Conservation (phyloP, 2,797 vertebrate species). For the Malacoctenus gilli region DNA sequence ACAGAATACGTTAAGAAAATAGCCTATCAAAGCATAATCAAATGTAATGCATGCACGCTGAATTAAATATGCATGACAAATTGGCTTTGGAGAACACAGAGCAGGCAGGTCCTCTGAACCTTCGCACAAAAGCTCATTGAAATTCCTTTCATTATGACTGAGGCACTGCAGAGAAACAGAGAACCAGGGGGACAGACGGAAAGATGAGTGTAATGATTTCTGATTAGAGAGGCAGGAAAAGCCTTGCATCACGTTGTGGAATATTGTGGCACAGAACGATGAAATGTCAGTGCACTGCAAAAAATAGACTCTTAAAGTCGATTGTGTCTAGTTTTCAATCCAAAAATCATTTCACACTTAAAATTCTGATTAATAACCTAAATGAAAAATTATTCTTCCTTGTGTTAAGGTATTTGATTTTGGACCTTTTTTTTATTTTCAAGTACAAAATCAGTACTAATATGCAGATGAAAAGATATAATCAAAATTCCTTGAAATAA, state of each 20-base stretch:
- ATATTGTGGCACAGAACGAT: slow-evolving; percentile 39
- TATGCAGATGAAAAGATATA: too few species aligned
- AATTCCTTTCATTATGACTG: slow-evolving; percentile 74
- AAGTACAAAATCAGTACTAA: too few species aligned
- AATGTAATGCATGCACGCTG: slow-evolving; percentile 63
- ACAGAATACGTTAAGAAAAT: slow-evolving; percentile 55
- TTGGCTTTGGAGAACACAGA: slow-evolving; percentile 73
- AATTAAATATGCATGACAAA: slow-evolving; percentile 77
- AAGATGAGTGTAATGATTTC: slow-evolving; percentile 58
- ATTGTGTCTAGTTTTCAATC: too few species aligned
- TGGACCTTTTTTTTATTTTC: too few species aligned
- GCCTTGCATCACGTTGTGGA: slow-evolving; percentile 39
- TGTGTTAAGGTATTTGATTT: too few species aligned
- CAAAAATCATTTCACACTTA: too few species aligned
- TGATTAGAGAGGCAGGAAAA: slow-evolving; percentile 52
- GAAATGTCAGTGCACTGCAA: too few species aligned
- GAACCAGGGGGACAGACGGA: slow-evolving; percentile 35
- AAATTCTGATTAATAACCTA: too few species aligned
- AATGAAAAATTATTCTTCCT: too few species aligned
- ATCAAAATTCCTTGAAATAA: too few species aligned
- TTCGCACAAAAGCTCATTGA: slow-evolving; percentile 72
- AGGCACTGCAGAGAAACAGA: slow-evolving; percentile 44
- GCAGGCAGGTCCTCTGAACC: slow-evolving; percentile 71
- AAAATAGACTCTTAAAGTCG: too few species aligned
- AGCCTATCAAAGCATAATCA: slow-evolving; percentile 71